Percentiles rank a stretch among this genome's conserved stretches.
These are phyloP conservation scores for Dendrolimus pini DNA, from an alignment of 2,888 invertebrate species.

Conservation along the genomic window DNA sequence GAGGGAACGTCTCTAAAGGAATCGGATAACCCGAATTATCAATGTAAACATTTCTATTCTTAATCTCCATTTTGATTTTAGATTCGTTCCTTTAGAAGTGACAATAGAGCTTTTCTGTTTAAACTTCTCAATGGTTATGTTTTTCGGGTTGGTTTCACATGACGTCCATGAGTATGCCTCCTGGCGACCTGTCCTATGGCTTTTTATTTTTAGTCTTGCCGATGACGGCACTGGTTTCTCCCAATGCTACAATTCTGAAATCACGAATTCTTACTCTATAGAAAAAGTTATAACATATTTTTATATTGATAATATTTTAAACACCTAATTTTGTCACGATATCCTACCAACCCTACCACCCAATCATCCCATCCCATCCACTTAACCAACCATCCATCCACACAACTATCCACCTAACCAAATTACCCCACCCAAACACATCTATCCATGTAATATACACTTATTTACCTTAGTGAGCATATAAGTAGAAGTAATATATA, in stretches of 20 bases:
- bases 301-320: too few relatives aligned
- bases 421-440: too few relatives aligned
- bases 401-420: too few relatives aligned
- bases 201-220: conserved; percentile 58
- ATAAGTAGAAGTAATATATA: too few relatives aligned
- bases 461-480: too few relatives aligned
- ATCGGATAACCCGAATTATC: conserved; percentile 78
- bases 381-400: too few relatives aligned
- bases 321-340: too few relatives aligned
- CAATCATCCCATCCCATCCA: too few relatives aligned
- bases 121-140: conserved; percentile 61
- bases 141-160: conserved; percentile 61
- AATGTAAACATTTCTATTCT: conserved; percentile 71
- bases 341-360: too few relatives aligned
- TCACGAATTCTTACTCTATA: conserved; percentile 13
- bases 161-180: conserved; percentile 76
- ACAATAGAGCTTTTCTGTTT: conserved; percentile 76
- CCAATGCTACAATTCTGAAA: conserved; percentile 47
- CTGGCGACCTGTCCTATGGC: conserved; percentile 51
- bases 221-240: conserved; percentile 57
- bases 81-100: conserved; percentile 79
- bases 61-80: conserved; percentile 42
- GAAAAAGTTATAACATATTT: conserved; percentile 5
- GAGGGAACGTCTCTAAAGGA: conserved; percentile 51
- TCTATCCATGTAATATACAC: too few relatives aligned